A percentile compares a stretch with the other conserved stretches of the same genome.
Conservation (phyloP, 2,888 invertebrate genomes). For the Ramazzottius varieornatus region DNA sequence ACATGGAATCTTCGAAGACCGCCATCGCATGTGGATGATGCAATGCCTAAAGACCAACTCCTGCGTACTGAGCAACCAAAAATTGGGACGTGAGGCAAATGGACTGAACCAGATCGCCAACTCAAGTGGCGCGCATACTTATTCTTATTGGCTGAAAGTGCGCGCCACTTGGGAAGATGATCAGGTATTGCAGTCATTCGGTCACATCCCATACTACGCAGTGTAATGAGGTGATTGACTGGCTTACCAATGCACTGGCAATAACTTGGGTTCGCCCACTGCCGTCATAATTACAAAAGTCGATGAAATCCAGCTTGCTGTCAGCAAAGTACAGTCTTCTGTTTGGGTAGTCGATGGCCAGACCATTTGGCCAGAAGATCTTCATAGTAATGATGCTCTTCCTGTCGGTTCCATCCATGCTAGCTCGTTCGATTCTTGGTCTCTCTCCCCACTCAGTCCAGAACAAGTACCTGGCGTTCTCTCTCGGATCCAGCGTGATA, state of each 20-base stretch:
- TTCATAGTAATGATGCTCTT: constrained; percentile 63
- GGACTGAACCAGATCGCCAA: too few relatives aligned
- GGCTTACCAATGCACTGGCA: constrained; percentile 23
- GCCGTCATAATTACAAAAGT: constrained; percentile 89
- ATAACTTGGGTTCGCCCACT: constrained; percentile 54
- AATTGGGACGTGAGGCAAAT: too few relatives aligned
- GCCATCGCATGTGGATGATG: constrained; percentile 30
- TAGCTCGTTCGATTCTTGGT: constrained; percentile 75
- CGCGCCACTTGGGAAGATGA: too few relatives aligned
- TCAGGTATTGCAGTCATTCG: too few relatives aligned
- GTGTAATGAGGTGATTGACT: too few relatives aligned
- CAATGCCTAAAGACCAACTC: constrained; percentile 1
- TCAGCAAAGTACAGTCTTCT: constrained; percentile 86
- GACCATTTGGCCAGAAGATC: constrained; percentile 91
- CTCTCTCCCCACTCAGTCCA: constrained; percentile 99
- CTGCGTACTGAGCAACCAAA: too few relatives aligned
- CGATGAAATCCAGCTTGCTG: constrained; percentile 84
- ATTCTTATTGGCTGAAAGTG: too few relatives aligned
- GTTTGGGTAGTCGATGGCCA: constrained; percentile 79
- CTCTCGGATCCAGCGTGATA: constrained; percentile 78
- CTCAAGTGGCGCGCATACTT: too few relatives aligned
- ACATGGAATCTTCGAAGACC: constrained; percentile 77
- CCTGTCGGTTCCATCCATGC: constrained; percentile 75
- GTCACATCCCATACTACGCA: too few relatives aligned
- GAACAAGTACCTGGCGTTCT: constrained; percentile 58